Evolutionary conservation across 1,140 invertebrate species (phyloP).

Genomic region (Aphis gossypii): DNA sequence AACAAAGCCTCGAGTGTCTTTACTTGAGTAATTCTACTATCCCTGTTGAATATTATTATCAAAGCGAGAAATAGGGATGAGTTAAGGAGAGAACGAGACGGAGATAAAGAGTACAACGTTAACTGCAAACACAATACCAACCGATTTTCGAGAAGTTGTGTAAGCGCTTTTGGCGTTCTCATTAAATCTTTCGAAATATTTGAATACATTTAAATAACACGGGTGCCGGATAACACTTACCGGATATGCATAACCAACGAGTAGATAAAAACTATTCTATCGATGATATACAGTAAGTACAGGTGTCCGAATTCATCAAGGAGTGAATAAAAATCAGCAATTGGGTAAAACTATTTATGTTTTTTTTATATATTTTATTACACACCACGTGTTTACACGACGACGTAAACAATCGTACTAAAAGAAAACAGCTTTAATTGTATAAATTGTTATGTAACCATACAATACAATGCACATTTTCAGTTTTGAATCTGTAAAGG

Average conservation of each 20-base stretch:
- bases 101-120: constrained; percentile 5
- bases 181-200: constrained; percentile 42
- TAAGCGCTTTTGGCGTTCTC: constrained; percentile 41
- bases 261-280: neutral
- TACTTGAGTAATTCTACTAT: neutral
- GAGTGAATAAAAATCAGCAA: neutral
- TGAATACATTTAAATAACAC: constrained; percentile 53
- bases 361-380: neutral
- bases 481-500: too few species aligned
- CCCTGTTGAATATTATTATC: constrained; percentile 34
- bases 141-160: constrained; percentile 44
- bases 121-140: constrained; percentile 51
- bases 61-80: neutral
- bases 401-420: neutral
- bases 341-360: neutral
- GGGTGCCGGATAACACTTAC: neutral
- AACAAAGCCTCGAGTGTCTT: neutral
- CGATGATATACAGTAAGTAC: neutral
- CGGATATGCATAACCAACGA: neutral
- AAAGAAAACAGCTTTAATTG: neutral
- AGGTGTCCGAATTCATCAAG: neutral
- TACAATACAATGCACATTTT: too few species aligned
- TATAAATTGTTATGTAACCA: too few species aligned
- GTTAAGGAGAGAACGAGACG: neutral
- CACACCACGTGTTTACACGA: neutral